Percentiles rank a stretch among this genome's conserved stretches.
phyloP scores from a whole-genome alignment of 2,888 invertebrate genomes.

The Drosophila paranaensis region DNA sequence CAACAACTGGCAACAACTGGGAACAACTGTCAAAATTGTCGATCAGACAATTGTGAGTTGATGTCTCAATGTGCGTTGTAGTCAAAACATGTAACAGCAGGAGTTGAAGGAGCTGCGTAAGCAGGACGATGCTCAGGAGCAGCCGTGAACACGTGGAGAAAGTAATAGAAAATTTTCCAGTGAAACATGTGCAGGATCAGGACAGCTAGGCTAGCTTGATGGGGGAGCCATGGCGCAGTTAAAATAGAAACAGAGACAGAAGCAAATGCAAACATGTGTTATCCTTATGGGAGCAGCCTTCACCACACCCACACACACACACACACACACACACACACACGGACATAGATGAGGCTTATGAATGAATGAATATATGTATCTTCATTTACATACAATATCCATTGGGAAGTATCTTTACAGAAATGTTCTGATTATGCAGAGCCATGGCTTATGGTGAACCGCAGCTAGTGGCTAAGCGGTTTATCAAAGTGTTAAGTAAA shows the following conservation, averaged over 20 bases:
- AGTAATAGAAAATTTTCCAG: constrained; percentile 30
- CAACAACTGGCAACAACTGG: constrained; percentile 18
- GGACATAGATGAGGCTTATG: constrained; percentile 17
- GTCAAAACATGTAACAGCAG: constrained; percentile 59
- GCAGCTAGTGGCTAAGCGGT: constrained; percentile 50
- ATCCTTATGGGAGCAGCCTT: constrained; percentile 42
- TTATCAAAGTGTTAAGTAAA: constrained; percentile 65
- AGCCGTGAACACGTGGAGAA: constrained; percentile 44
- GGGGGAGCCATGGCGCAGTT: constrained; percentile 4
- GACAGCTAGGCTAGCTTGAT: constrained; percentile 7
- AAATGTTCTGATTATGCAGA: constrained; percentile 40
- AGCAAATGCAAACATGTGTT: constrained; percentile 47
- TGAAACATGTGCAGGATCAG: constrained; percentile 63
- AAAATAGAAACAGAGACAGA: constrained; percentile 28
- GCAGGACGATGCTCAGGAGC: constrained; percentile 7
- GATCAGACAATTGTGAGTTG: constrained; percentile 52
- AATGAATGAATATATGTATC: constrained; percentile 35
- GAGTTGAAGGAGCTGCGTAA: constrained; percentile 1
- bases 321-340: not conserved
- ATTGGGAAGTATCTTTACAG: not conserved
- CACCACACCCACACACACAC: not conserved
- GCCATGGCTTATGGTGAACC: constrained; percentile 42
- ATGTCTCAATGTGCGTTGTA: constrained; percentile 69
- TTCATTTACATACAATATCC: not conserved
- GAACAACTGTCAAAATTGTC: constrained; percentile 62